Evolutionary conservation across 2,113 vertebrate genomes (phyloP).

Genomic region (Cephalopterus ornatus): DNA sequence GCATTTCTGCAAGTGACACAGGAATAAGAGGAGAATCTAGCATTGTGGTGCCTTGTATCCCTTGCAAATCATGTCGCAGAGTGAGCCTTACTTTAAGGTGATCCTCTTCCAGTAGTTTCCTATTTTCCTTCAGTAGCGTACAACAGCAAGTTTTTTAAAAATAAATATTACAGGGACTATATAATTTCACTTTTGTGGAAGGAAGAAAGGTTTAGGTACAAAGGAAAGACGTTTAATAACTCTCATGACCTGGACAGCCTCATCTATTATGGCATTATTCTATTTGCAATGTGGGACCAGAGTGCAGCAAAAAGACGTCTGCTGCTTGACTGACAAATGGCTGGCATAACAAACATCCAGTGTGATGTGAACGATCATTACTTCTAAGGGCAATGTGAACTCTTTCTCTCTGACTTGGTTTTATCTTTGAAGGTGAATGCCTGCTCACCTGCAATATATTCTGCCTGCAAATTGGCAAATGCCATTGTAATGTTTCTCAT

Average conservation of each 20-base stretch:
- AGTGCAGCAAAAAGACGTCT: not conserved
- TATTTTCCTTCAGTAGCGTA: not conserved
- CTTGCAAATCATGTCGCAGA: not conserved
- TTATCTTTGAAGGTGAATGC: slow-evolving; percentile 45
- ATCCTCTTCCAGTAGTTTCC: not conserved
- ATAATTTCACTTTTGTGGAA: not conserved
- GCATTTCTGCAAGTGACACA: not conserved
- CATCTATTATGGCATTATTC: not conserved
- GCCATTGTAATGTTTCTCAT: slow-evolving; percentile 17
- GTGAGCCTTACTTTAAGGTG: not conserved
- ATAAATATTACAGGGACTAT: not conserved
- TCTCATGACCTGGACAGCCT: not conserved
- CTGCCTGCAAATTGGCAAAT: slow-evolving; percentile 33
- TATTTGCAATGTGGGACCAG: not conserved
- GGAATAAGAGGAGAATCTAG: not conserved
- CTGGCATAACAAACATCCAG: slow-evolving; percentile 2
- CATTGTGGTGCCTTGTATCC: not conserved
- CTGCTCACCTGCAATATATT: slow-evolving; percentile 32
- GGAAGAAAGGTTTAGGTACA: not conserved
- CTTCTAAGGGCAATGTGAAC: slow-evolving; percentile 19
- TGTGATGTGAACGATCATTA: not conserved
- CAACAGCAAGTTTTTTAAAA: not conserved
- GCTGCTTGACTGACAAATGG: not conserved
- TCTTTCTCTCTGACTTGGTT: slow-evolving; percentile 1
- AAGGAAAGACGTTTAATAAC: not conserved